Evolutionary conservation across 2,888 invertebrate genomes (phyloP).

Genomic region (Parnassius glacialis): DNA sequence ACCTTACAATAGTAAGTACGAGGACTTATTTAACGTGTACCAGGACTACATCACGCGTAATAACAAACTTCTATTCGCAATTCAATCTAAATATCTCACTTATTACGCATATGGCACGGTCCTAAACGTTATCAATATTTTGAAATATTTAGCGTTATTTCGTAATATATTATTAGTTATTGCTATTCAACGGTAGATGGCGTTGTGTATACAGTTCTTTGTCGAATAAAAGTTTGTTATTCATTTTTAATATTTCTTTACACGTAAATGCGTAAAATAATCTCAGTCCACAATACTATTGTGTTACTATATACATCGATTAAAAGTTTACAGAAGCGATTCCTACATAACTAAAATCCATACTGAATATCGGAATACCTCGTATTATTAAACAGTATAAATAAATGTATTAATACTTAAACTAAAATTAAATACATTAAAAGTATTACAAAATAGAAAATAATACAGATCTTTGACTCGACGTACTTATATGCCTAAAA

Average conservation of each 20-base stretch:
- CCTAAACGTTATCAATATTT: not conserved
- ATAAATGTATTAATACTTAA: constrained; percentile 66
- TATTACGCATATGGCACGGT: constrained; percentile 45
- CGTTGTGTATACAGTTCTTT: constrained; percentile 39
- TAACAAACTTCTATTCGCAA: constrained; percentile 2
- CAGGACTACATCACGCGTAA: not conserved
- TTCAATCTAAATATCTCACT: not conserved
- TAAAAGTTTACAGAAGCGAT: constrained; percentile 59
- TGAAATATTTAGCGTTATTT: constrained; percentile 33
- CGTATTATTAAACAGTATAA: constrained; percentile 78
- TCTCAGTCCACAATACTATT: constrained; percentile 74
- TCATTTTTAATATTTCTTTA: constrained; percentile 28
- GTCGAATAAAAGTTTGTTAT: constrained; percentile 20
- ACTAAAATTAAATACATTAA: constrained; percentile 70
- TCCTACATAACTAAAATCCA: constrained; percentile 62
- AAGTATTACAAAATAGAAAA: constrained; percentile 79
- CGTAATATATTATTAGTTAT: constrained; percentile 6
- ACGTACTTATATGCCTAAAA: constrained; percentile 73
- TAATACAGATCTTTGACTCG: constrained; percentile 81
- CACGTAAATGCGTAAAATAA: constrained; percentile 71
- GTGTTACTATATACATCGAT: constrained; percentile 59
- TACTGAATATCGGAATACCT: constrained; percentile 75
- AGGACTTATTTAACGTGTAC: constrained; percentile 15
- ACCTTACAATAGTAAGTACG: constrained; percentile 22
- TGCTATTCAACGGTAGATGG: constrained; percentile 50